phyloP scores from a whole-genome alignment of 2,113 vertebrate species.

The Orientallactaga bullata region DNA sequence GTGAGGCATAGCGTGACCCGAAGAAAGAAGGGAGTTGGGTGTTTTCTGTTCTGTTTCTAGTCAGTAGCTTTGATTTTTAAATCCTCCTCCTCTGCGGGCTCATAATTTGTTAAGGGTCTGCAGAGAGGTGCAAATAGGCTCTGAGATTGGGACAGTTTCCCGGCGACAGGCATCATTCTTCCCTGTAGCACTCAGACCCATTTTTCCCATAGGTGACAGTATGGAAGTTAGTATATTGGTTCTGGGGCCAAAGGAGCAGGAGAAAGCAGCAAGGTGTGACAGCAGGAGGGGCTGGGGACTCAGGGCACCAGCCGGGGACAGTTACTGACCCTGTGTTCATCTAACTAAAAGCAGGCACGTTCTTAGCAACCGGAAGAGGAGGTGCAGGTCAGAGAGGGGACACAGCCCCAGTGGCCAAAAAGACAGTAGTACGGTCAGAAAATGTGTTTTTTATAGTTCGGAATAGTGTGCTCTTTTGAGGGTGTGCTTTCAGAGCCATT shows the following conservation, averaged over 20 bases:
- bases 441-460: no score
- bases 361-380: background rate
- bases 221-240: background rate
- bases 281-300: no score
- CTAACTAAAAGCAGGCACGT: background rate
- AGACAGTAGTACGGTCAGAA: background rate
- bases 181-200: background rate
- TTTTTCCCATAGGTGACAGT: background rate
- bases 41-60: constrained; percentile 1
- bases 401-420: background rate
- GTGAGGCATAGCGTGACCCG: background rate
- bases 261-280: background rate
- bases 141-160: background rate
- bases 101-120: background rate
- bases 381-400: background rate
- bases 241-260: background rate
- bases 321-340: background rate
- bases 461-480: background rate
- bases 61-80: constrained; percentile 2
- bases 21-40: background rate
- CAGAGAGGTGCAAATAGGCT: background rate
- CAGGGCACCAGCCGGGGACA: background rate
- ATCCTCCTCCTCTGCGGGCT: background rate
- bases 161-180: background rate
- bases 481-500: background rate